Base-by-base conservation (phyloP, 2,113 vertebrate genomes). In the Malaclemys terrapin region DNA sequence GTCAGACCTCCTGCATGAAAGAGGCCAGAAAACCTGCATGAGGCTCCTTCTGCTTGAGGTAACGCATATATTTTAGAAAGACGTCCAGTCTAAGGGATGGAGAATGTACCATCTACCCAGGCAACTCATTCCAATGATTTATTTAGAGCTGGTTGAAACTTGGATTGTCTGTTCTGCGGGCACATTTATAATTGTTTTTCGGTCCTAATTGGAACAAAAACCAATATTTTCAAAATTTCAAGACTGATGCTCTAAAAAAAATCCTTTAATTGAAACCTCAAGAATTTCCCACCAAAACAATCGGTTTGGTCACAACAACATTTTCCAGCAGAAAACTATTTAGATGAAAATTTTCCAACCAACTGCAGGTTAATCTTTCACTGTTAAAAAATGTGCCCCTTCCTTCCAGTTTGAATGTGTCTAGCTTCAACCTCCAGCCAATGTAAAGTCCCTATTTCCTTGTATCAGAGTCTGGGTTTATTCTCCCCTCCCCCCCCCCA, bases 171-270 rank as follows among this genome's bases (percentile, higher is more conserved):
- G 17, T 49, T 86, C 91, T 82, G 82, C 54, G 54, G 92, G 38
- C n/a, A 50, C 7, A 45, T 56, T 93, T 82, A 82, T 10, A 25
- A 57, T 62, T 82, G 76, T 27, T 31, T 83, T 95, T 85, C 84
- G 38, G n/a, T 38, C 35, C 25, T 45, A 87, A 69, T n/a, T 69
- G 17, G 62, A 69, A n/a, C 35, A 9, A n/a, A 69, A 69, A 7
- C 35, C 17, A 20, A 65, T 50, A 29, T 90, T 88, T 80, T 75
- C 29, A 11, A 19, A 82, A 88, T 88, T 88, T 82, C 49, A 35
- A 95, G 92, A 56, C 0, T 80, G 24, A 85, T 31, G 47, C 82
- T 96, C 87, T 35, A 76, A 93, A 94, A 94, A 56, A 82, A 95
- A 92, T 52, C 24, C 47, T 88, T 92, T 94, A 24, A 80, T 85